Conservation (phyloP, 2,113 vertebrate genomes). For the Gallinago media region DNA sequence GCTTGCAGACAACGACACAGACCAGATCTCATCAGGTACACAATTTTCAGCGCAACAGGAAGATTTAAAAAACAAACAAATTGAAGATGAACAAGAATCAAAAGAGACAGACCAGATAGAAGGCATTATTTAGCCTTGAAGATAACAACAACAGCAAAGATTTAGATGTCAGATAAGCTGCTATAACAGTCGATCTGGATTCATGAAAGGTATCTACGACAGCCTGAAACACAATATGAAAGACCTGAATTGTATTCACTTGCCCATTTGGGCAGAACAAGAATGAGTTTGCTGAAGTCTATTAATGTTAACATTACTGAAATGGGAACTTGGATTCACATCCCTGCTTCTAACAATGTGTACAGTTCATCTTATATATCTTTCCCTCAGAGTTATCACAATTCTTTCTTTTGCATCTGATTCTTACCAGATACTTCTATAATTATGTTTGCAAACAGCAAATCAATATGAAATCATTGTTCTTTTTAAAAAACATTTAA, state of each 20-base stretch:
- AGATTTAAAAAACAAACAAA: background rate
- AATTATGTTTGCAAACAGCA: background rate
- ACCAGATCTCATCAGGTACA: background rate
- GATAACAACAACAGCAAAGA: background rate
- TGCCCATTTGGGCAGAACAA: background rate
- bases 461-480: background rate
- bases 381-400: background rate
- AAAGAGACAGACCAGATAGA: background rate
- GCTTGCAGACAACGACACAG: background rate
- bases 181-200: background rate
- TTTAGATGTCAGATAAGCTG: constrained; percentile 10
- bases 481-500: background rate
- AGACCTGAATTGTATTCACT: background rate
- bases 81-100: background rate
- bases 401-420: background rate
- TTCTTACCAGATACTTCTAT: background rate
- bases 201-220: background rate
- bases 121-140: background rate
- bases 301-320: background rate
- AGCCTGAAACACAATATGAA: background rate
- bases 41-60: background rate
- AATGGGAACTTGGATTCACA: background rate
- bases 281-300: background rate
- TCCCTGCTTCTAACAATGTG: background rate
- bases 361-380: background rate